A percentile compares a stretch with the other conserved stretches of the same genome.
Conservation (phyloP, 2,113 vertebrate genomes). For the Vulpes vulpes region DNA sequence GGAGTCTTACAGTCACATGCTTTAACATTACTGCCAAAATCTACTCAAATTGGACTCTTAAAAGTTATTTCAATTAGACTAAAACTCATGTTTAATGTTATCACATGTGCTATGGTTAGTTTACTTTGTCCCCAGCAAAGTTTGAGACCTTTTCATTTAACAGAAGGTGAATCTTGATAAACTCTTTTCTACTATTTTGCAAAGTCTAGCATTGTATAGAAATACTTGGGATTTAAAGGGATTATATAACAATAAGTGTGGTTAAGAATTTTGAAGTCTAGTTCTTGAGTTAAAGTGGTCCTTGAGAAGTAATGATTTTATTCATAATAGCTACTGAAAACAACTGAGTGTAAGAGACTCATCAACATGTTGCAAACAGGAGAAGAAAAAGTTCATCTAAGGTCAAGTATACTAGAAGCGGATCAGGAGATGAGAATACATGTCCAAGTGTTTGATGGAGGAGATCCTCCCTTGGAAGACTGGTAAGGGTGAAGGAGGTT, state of each 20-base stretch:
- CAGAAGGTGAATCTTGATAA: neutral
- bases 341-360: neutral
- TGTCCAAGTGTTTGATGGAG: neutral
- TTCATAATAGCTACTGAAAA: neutral
- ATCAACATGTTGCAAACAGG: neutral
- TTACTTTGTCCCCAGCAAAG: neutral
- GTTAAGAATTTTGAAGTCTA: neutral
- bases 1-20: neutral
- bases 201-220: neutral
- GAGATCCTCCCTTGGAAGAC: neutral
- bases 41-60: neutral
- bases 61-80: neutral
- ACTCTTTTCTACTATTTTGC: neutral
- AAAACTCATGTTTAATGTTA: neutral
- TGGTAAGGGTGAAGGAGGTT: neutral
- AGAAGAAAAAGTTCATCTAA: neutral
- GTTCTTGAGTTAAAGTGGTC: conserved; percentile 15
- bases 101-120: neutral
- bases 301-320: neutral
- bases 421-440: neutral
- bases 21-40: neutral
- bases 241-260: neutral
- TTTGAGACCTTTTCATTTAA: neutral
- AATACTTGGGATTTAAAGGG: neutral
- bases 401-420: neutral